A percentile compares a stretch with the other conserved stretches of the same genome.
These are phyloP conservation scores for Semicossyphus pulcher DNA, from an alignment of 2,113 vertebrate species.

Conservation along the genomic window DNA sequence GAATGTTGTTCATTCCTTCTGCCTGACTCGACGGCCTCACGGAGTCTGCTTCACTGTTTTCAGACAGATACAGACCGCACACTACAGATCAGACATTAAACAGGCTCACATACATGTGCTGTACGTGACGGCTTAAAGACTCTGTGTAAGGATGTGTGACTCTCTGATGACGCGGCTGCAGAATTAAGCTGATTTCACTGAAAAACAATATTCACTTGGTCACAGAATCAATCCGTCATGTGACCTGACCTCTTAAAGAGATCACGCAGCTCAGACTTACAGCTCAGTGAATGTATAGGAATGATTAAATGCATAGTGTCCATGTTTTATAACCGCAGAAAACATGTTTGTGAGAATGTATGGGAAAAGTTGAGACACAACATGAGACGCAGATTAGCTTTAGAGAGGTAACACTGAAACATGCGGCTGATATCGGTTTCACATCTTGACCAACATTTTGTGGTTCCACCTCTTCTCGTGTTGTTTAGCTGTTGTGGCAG, in stretches of 20 bases:
- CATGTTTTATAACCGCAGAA: constrained; percentile 4
- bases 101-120: neutral
- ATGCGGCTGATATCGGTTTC: neutral
- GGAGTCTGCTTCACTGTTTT: neutral
- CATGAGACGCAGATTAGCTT: neutral
- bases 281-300: neutral
- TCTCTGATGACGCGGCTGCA: neutral
- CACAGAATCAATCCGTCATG: constrained; percentile 28
- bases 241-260: constrained; percentile 42
- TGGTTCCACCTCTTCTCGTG: too few species aligned
- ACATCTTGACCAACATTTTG: too few species aligned
- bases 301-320: neutral
- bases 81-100: neutral
- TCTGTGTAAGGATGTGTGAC: constrained; percentile 9
- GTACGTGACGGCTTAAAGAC: constrained; percentile 11
- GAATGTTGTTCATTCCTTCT: constrained; percentile 49
- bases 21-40: constrained; percentile 3
- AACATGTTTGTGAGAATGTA: constrained; percentile 47
- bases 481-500: too few species aligned
- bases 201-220: constrained; percentile 31
- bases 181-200: constrained; percentile 48
- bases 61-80: neutral
- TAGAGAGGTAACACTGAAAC: neutral
- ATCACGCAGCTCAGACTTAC: constrained; percentile 31
- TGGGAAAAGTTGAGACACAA: neutral